phyloP scores from a whole-genome alignment of 2,113 vertebrate species.

The Chinchilla lanigera region DNA sequence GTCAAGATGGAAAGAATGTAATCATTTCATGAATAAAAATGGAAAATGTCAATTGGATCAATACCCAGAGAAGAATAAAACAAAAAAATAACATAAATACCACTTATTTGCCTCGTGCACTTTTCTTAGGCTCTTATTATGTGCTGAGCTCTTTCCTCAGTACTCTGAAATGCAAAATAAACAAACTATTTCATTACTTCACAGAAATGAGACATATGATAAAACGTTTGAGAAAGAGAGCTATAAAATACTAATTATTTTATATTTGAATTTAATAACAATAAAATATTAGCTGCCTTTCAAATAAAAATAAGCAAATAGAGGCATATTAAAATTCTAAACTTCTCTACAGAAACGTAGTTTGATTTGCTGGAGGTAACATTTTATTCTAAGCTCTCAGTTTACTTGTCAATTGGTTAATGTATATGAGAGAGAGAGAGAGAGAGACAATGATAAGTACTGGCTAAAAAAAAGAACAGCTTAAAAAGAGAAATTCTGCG shows the following conservation, averaged over 20 bases:
- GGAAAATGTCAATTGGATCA: neutral
- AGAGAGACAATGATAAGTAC: neutral
- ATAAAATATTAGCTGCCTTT: neutral
- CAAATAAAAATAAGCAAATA: neutral
- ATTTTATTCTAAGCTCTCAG: neutral
- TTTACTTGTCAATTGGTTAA: neutral
- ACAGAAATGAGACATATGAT: neutral
- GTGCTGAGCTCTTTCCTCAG: neutral
- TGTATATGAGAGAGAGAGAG: neutral
- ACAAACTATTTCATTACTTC: neutral
- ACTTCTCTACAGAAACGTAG: neutral
- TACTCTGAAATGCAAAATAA: neutral
- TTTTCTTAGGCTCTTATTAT: neutral
- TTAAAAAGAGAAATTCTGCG: neutral
- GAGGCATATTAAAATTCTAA: neutral
- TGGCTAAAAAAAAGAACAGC: neutral
- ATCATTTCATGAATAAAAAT: neutral
- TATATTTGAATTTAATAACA: neutral
- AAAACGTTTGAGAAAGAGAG: neutral
- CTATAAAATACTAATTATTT: neutral
- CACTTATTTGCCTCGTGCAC: neutral
- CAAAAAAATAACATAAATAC: neutral
- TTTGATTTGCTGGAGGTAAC: neutral
- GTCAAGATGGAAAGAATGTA: neutral
- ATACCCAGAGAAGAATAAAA: neutral